Evolutionary conservation across 2,888 invertebrate species (phyloP).

Genomic region (Antheraea assamensis): DNA sequence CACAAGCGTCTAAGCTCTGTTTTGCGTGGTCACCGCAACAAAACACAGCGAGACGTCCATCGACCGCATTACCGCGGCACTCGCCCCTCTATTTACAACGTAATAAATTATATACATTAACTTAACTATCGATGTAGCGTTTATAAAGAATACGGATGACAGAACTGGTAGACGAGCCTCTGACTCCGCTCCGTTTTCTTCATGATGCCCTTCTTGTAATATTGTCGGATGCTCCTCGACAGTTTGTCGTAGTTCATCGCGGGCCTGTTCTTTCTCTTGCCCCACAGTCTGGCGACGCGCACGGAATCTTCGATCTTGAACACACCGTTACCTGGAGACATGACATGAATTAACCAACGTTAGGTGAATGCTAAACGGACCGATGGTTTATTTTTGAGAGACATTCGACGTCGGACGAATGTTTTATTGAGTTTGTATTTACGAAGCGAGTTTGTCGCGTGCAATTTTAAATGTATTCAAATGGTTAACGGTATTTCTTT

Average conservation of each 20-base stretch:
- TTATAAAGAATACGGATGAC: slow-evolving; percentile 95
- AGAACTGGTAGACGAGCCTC: slow-evolving; percentile 99
- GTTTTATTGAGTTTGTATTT: slow-evolving; percentile 28
- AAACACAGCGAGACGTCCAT: slow-evolving; percentile 63
- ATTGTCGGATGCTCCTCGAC: slow-evolving; percentile 97
- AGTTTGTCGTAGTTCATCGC: slow-evolving; percentile 99
- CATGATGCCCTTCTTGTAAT: slow-evolving; percentile 99
- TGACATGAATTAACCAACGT: slow-evolving; percentile 62
- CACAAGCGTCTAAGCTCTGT: slow-evolving; percentile 56
- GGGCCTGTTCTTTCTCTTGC: slow-evolving; percentile 97
- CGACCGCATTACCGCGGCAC: slow-evolving; percentile 79
- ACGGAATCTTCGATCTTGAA: slow-evolving; percentile 99
- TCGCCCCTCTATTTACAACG: slow-evolving; percentile 58
- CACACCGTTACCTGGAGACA: slow-evolving; percentile 88
- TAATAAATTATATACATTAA: slow-evolving; percentile 55
- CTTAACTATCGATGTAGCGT: slow-evolving; percentile 42
- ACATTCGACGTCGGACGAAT: slow-evolving; percentile 29
- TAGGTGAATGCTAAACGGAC: slow-evolving; percentile 34
- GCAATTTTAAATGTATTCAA: slow-evolving; percentile 15
- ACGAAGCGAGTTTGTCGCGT: slow-evolving; percentile 14
- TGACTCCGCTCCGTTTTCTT: slow-evolving; percentile 99
- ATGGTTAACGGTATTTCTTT: slow-evolving; percentile 10
- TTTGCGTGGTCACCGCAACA: slow-evolving; percentile 63
- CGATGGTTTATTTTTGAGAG: slow-evolving; percentile 40
- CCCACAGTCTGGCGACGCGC: slow-evolving; percentile 98